Evolutionary conservation across 2,888 invertebrate species (phyloP), one percentile per base, ranked within the genome.

Genomic region (Muscina levida): DNA sequence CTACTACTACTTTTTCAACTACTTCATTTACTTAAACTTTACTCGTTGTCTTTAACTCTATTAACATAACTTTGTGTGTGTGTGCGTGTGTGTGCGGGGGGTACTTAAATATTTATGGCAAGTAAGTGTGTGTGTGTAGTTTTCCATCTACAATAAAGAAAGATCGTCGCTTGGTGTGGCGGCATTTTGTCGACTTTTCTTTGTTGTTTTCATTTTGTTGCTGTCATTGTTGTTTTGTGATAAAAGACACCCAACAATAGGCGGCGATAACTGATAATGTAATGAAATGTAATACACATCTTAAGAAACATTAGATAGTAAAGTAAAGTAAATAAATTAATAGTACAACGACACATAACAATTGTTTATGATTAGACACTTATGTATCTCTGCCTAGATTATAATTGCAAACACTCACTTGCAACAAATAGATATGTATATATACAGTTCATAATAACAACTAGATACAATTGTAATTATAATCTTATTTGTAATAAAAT

Each of bases 61-160:
- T 53, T 51, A 44, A 39, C 22, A 57, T 75, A 39, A 24, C 46
- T 62, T 19, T 56, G n/a, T n/a, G n/a, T n/a, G n/a, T n/a, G n/a
- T n/a, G n/a, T n/a, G n/a, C n/a, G n/a, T n/a, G n/a, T 3, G 46
- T 62, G 5, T 46, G 37, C 56, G 46, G 66, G 37, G 24, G 13
- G 56, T 72, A 75, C 75, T 81, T 66, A 82, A 79, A 79, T 82
- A 78, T 82, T 74, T 83, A 84, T 82, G 80, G 82, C 83, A 83
- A 84, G 82, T 62, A 62, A 39, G 22, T 42, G 26, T 24, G 24
- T 56, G 13, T 56, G 48, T 48, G 22, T 81, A 79, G 82, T 82
- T 82, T 77, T 80, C 68, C 68, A 67, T 79, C 72, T 82, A 79
- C 72, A 79, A 77, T 53, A 81, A 77, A n/a, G n/a, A n/a, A n/a